Base-by-base conservation (phyloP, 2,113 vertebrate genomes). In the Neolamprologus ventralis region DNA sequence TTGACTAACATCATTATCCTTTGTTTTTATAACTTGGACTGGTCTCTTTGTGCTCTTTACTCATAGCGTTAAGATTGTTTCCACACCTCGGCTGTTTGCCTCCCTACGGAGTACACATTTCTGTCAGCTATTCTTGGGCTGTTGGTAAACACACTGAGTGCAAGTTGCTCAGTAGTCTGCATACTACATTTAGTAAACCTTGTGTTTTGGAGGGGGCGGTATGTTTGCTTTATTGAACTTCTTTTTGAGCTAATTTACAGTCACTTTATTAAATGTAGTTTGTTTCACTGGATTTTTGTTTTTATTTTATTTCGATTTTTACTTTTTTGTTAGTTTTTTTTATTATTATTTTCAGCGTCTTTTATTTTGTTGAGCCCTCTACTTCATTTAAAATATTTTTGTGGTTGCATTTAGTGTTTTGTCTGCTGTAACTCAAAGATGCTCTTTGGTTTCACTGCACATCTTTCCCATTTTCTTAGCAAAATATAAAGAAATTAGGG, bases 131-230 rank as follows among this genome's bases (percentile, higher is more conserved):
- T 95, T 95, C 65, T 83, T 5, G 88, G 83, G 60, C 21, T 5
- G 60, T 73, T 85, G 86, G 92, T 93, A 95, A 94, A 95, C 92
- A 93, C 58, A 80, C 45, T 6, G 9, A 73, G 60, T 73, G 1
- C 16, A 42, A 28, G 81, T 90, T 94, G 86, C 89, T 80, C 71
- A 89, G 51, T 84, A 63, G 26, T 42, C 65, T 16, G 12, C 37
- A 75, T 28, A 19, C 71, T 75, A 17, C 71, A 49, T 75, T 49
- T 49, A 75, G 23, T 75, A 47, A 47, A 0, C 21, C 21, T 45
- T 45, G 13, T 75, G 65, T 71, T 71, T 71, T 71, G 58, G 9
- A 63, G 58, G 58, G 31, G 58, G 58, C 0, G 0, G 31, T 65
- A 9, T 42, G 40, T 73, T 26, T 73, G 40, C 40, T 26, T 75